Conservation (phyloP, 2,113 vertebrate species). For the Platichthys flesus region DNA sequence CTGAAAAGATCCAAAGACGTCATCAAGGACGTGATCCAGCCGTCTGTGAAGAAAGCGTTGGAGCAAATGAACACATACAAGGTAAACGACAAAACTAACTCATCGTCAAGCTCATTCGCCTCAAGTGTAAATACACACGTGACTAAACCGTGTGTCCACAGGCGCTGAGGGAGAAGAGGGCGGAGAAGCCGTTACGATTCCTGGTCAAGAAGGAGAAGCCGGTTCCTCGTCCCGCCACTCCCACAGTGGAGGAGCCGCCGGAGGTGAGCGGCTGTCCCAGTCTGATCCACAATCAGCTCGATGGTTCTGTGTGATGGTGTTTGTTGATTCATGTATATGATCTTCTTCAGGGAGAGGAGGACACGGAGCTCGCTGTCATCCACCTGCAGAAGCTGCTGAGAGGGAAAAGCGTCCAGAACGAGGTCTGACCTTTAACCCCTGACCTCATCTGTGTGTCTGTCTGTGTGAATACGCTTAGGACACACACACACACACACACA, state of each 20-base stretch:
- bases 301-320: not conserved
- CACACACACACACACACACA: too few species aligned
- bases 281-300: not conserved
- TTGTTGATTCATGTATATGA: not conserved
- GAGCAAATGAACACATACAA: constrained; percentile 84
- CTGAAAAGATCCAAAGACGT: constrained; percentile 70
- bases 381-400: constrained; percentile 89
- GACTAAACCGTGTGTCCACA: constrained; percentile 62
- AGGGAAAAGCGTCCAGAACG: constrained; percentile 88
- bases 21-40: constrained; percentile 60
- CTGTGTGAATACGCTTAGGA: too few species aligned
- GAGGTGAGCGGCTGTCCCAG: constrained; percentile 74
- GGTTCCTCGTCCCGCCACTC: constrained; percentile 82
- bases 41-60: constrained; percentile 72
- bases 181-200: constrained; percentile 66
- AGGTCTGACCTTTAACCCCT: constrained; percentile 75
- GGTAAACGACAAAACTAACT: constrained; percentile 76
- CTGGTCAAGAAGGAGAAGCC: constrained; percentile 81
- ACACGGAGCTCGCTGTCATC: constrained; percentile 88
- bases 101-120: too few species aligned
- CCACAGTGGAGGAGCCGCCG: constrained; percentile 81
- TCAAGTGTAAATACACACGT: not conserved
- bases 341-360: constrained; percentile 86
- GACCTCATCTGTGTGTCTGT: too few species aligned
- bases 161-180: constrained; percentile 71